Evolutionary conservation across 2,113 vertebrate species (phyloP).

Genomic region (Chrysochloris asiatica): DNA sequence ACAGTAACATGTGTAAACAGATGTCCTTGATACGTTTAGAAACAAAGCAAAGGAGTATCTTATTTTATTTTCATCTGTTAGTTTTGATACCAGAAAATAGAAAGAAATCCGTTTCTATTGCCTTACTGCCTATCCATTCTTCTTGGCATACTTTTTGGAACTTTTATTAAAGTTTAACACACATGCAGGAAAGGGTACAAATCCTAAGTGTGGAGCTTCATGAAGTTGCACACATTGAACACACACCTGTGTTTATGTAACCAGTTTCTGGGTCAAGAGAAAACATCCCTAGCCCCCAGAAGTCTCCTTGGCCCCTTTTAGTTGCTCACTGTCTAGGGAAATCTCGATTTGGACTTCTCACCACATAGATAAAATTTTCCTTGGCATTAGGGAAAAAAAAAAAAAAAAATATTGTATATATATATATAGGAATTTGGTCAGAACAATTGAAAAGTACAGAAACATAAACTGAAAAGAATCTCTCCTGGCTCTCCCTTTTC

Average conservation of each 20-base stretch:
- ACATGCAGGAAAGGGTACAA: not conserved
- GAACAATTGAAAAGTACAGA: not conserved
- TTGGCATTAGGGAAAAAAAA: no score
- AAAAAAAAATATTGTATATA: no score
- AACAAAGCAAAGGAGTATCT: not conserved
- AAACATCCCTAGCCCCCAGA: accelerated
- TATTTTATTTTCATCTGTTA: not conserved
- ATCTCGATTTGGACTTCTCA: not conserved
- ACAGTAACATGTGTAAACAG: not conserved
- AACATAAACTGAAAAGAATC: conserved; percentile 30
- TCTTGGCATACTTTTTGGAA: not conserved
- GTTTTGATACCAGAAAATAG: not conserved
- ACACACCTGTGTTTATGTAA: not conserved
- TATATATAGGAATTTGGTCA: not conserved
- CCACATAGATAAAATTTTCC: no score
- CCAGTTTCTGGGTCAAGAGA: not conserved
- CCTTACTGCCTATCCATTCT: not conserved
- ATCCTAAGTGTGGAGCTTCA: not conserved
- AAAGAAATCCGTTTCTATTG: not conserved
- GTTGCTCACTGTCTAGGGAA: no score
- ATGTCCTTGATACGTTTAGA: not conserved
- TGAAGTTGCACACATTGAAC: not conserved
- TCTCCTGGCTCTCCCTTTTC: not conserved
- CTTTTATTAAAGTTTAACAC: not conserved
- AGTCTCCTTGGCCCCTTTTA: not conserved